Evolutionary conservation across 2,113 vertebrate species (phyloP).

Genomic region (Orycteropus afer): DNA sequence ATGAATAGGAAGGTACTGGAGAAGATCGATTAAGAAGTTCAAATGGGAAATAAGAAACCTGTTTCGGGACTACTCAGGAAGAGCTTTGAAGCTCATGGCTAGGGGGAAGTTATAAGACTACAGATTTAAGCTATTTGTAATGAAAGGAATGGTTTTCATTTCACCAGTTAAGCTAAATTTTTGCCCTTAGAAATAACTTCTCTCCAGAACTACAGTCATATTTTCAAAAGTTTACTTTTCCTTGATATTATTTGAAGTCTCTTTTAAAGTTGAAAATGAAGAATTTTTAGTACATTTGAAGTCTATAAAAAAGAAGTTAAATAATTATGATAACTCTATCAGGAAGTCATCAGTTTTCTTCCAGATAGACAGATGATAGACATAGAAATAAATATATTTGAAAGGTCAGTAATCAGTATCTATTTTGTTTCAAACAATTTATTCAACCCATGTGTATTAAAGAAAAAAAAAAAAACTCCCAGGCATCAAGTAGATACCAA

Average conservation of each 20-base stretch:
- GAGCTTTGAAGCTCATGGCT: conserved; percentile 75
- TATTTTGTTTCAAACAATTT: conserved; percentile 9
- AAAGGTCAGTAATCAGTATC: background rate
- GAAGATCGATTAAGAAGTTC: conserved; percentile 74
- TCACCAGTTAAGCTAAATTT: conserved; percentile 70
- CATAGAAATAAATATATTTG: background rate
- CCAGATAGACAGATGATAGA: background rate
- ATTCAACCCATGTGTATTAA: background rate
- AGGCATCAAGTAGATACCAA: too few relatives aligned
- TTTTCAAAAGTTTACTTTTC: conserved; percentile 1
- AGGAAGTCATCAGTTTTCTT: background rate
- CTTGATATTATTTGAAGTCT: background rate
- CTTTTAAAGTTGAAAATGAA: background rate
- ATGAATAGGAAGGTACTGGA: conserved; percentile 56
- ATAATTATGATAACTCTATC: background rate
- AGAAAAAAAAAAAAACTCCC: too few relatives aligned
- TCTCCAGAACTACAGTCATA: conserved; percentile 1
- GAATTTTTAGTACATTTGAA: background rate
- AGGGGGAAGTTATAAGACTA: conserved; percentile 54
- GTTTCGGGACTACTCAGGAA: conserved; percentile 24
- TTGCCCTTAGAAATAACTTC: conserved; percentile 71
- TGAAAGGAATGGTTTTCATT: conserved; percentile 68
- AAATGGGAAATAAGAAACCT: conserved; percentile 70
- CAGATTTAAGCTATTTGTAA: conserved; percentile 74
- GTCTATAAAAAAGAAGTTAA: background rate